These are phyloP conservation scores for Scolopax rusticola DNA, from an alignment of 2,797 vertebrate genomes.

Conservation along the genomic window DNA sequence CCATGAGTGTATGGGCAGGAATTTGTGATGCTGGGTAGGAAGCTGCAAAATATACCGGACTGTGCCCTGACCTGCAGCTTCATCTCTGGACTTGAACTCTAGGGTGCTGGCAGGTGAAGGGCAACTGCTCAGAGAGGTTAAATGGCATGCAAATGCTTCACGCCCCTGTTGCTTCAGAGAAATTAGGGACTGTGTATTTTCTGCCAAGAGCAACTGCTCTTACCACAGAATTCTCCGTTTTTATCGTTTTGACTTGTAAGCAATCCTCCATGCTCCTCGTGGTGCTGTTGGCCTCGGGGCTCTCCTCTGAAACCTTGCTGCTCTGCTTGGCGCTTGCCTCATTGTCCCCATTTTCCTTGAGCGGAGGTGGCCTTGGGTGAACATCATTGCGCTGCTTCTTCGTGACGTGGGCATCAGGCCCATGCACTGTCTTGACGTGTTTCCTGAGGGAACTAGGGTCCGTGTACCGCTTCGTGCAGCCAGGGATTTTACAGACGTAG, in stretches of 20 bases:
- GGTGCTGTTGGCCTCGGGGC: slow-evolving; percentile 85
- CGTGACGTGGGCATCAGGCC: slow-evolving; percentile 96
- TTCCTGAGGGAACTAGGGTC: slow-evolving; percentile 98
- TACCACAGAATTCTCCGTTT: slow-evolving; percentile 95
- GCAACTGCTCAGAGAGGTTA: background rate
- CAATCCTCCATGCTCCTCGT: slow-evolving; percentile 86
- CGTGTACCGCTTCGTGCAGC: slow-evolving; percentile 97
- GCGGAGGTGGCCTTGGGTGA: slow-evolving; percentile 83
- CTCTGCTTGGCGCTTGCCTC: slow-evolving; percentile 85
- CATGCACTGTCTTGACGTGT: slow-evolving; percentile 97
- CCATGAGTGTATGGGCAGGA: background rate
- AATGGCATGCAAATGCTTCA: slow-evolving; percentile 9
- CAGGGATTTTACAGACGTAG: slow-evolving; percentile 97
- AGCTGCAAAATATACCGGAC: background rate
- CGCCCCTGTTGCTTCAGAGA: background rate
- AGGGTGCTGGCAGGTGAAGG: background rate
- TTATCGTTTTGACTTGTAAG: slow-evolving; percentile 91
- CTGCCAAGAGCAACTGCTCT: slow-evolving; percentile 70
- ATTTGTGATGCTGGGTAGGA: background rate
- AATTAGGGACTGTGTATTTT: rapidly evolving
- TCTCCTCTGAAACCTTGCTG: slow-evolving; percentile 80
- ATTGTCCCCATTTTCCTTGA: slow-evolving; percentile 90
- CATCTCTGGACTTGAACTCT: background rate
- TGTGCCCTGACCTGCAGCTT: slow-evolving; percentile 15
- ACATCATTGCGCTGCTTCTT: slow-evolving; percentile 93